phyloP scores from a whole-genome alignment of 2,888 invertebrate species.

The Agriopis marginaria region DNA sequence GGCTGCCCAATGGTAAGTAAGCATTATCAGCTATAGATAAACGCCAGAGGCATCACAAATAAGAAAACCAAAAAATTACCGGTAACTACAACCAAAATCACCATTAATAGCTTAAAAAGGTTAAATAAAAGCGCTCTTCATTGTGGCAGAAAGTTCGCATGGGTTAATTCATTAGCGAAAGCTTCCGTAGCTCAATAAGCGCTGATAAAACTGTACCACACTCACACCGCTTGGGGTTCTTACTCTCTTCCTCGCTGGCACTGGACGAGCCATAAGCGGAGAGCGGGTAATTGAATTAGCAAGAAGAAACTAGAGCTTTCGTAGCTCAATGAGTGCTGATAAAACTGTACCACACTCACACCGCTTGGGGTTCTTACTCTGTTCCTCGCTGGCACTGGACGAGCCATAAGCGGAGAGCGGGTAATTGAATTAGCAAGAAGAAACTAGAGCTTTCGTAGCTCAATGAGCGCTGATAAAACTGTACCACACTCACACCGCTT shows the following conservation, averaged over 20 bases:
- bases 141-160: conserved; percentile 7
- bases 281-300: not conserved
- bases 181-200: conserved; percentile 57
- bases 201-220: conserved; percentile 65
- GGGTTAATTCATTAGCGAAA: conserved; percentile 56
- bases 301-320: conserved; percentile 29
- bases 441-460: conserved; percentile 40
- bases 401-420: conserved; percentile 1
- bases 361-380: conserved; percentile 13
- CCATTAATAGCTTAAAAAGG: not conserved
- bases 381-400: not conserved
- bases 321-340: conserved; percentile 63
- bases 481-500: conserved; percentile 51
- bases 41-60: not conserved
- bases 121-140: not conserved
- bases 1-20: too few relatives aligned
- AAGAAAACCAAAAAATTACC: too few relatives aligned
- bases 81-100: too few relatives aligned
- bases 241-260: conserved; percentile 7
- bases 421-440: not conserved
- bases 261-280: not conserved
- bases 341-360: conserved; percentile 60
- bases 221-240: conserved; percentile 36
- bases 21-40: not conserved
- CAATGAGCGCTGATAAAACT: conserved; percentile 68